Evolutionary conservation across 2,888 invertebrate species (phyloP).

Genomic region (Drosophila barbarae): DNA sequence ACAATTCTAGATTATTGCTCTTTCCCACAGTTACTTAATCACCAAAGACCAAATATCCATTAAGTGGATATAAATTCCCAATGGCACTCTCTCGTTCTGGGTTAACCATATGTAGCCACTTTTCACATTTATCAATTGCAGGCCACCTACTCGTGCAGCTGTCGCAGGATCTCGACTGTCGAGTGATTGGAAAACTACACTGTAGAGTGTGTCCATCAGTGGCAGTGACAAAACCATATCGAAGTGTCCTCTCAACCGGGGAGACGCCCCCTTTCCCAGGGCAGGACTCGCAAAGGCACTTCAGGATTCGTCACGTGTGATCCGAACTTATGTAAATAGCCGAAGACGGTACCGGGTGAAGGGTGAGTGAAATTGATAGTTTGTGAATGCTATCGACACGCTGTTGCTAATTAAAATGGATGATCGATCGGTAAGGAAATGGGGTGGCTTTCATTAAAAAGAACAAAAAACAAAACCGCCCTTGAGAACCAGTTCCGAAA

Average conservation of each 20-base stretch:
- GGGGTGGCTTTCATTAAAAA: constrained; percentile 42
- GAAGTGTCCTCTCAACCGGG: constrained; percentile 50
- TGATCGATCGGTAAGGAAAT: constrained; percentile 60
- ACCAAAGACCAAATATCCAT: constrained; percentile 6
- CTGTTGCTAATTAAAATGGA: constrained; percentile 73
- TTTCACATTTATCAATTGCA: constrained; percentile 68
- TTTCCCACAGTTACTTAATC: constrained; percentile 29
- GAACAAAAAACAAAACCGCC: constrained; percentile 49
- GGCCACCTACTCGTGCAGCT: constrained; percentile 58
- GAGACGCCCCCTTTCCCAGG: constrained; percentile 53
- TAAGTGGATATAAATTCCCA: constrained; percentile 21
- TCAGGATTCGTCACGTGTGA: constrained; percentile 70
- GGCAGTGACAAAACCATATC: constrained; percentile 56
- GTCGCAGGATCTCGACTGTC: constrained; percentile 37
- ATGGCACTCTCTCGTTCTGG: not conserved
- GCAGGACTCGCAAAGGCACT: constrained; percentile 51
- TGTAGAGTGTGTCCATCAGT: constrained; percentile 18
- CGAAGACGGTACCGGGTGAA: constrained; percentile 23
- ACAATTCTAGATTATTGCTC: constrained; percentile 17
- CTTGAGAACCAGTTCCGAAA: constrained; percentile 60
- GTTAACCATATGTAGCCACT: constrained; percentile 30
- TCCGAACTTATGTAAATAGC: constrained; percentile 64
- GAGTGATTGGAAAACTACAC: constrained; percentile 31
- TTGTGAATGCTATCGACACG: constrained; percentile 72
- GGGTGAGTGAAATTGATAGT: constrained; percentile 75